Evolutionary conservation across 2,888 invertebrate species (phyloP).

Genomic region (Acrobasis repandana): DNA sequence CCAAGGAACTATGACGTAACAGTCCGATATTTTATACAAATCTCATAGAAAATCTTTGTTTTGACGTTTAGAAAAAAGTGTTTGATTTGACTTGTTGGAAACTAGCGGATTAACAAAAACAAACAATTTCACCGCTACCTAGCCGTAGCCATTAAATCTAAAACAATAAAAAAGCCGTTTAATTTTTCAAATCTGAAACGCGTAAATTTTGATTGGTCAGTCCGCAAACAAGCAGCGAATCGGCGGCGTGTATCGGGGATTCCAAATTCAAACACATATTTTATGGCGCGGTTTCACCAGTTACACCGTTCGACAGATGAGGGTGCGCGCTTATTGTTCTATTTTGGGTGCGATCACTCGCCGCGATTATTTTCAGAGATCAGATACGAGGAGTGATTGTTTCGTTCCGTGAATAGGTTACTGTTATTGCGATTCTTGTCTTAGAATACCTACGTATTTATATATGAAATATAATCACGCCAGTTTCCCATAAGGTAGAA

Average conservation of each 20-base stretch:
- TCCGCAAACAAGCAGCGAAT: neutral
- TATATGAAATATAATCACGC: too few species aligned
- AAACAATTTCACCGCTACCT: neutral
- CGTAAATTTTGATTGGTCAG: constrained; percentile 6
- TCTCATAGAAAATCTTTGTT: too few species aligned
- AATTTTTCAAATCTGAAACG: constrained; percentile 1
- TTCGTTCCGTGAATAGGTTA: constrained; percentile 4
- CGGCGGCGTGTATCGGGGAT: neutral
- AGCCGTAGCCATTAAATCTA: neutral
- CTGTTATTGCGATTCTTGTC: constrained; percentile 1
- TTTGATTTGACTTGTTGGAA: too few species aligned
- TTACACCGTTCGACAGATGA: constrained; percentile 10
- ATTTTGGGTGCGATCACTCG: constrained; percentile 11
- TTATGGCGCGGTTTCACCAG: constrained; percentile 6
- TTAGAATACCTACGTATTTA: neutral
- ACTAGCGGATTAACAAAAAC: too few species aligned
- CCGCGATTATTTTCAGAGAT: constrained; percentile 11
- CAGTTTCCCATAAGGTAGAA: too few species aligned
- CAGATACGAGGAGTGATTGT: constrained; percentile 1
- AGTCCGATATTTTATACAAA: too few species aligned
- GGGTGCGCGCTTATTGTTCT: constrained; percentile 14
- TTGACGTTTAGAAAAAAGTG: too few species aligned
- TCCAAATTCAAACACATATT: constrained; percentile 11
- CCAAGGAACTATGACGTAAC: too few species aligned
- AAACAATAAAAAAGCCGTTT: neutral